Percentiles rank a stretch among this genome's conserved stretches.
These are phyloP conservation scores for Harpagifer antarcticus DNA, from an alignment of 2,797 vertebrate species.

Conservation along the genomic window DNA sequence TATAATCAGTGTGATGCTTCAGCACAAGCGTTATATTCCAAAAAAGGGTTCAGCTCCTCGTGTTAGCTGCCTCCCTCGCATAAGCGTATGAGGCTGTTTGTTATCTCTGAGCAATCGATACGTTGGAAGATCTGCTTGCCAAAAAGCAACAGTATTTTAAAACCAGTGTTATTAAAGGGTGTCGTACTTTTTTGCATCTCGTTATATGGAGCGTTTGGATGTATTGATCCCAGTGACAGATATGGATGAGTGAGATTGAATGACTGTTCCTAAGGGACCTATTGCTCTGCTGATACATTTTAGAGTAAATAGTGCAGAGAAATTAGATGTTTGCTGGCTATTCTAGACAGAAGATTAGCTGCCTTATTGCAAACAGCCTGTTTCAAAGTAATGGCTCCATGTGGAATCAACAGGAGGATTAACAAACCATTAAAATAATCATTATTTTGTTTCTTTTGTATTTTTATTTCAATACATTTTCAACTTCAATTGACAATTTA, in stretches of 20 bases:
- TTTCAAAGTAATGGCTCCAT: conserved; percentile 7
- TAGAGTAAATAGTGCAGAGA: conserved; percentile 11
- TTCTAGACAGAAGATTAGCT: neutral
- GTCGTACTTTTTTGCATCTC: conserved; percentile 21
- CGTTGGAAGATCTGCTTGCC: conserved; percentile 28
- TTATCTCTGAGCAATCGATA: conserved; percentile 55
- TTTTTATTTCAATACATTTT: conserved; percentile 1
- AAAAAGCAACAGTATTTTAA: conserved; percentile 41
- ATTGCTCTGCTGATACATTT: conserved; percentile 14
- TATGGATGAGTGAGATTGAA: conserved; percentile 39
- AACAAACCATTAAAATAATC: conserved; percentile 6
- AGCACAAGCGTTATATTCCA: conserved; percentile 34
- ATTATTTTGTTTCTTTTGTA: conserved; percentile 4
- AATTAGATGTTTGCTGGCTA: conserved; percentile 22
- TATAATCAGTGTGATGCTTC: conserved; percentile 10
- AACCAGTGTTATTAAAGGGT: conserved; percentile 24
- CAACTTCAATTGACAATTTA: neutral
- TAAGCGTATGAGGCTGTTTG: conserved; percentile 44
- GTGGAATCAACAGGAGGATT: conserved; percentile 3
- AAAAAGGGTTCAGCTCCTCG: conserved; percentile 27
- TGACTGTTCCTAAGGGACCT: conserved; percentile 31
- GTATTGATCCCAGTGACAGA: conserved; percentile 52
- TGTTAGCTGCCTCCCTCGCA: conserved; percentile 45
- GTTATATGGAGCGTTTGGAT: conserved; percentile 24
- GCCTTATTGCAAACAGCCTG: conserved; percentile 13